phyloP scores from a whole-genome alignment of 2,888 invertebrate genomes.

The Drosophila quasianomalipes region DNA sequence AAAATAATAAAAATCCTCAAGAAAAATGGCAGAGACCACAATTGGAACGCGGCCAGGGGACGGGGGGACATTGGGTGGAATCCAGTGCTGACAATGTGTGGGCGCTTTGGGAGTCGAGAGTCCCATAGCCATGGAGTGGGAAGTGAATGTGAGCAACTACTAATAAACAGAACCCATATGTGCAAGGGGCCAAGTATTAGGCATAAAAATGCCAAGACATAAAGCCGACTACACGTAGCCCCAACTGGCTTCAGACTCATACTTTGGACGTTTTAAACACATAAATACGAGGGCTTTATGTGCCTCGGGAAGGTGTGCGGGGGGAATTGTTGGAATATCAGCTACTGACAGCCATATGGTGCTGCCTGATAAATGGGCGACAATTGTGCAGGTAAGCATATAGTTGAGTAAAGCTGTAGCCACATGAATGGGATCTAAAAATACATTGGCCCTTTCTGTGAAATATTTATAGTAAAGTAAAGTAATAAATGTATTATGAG shows the following conservation, averaged over 20 bases:
- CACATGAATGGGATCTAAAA: neutral
- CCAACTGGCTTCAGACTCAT: constrained; percentile 40
- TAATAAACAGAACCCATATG: constrained; percentile 70
- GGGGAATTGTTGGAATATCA: constrained; percentile 3
- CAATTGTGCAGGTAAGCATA: constrained; percentile 5
- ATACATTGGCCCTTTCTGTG: neutral
- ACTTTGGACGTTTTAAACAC: constrained; percentile 48
- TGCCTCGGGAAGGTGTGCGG: neutral
- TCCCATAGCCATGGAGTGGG: constrained; percentile 31
- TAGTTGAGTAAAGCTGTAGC: neutral
- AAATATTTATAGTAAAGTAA: neutral
- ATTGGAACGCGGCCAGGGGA: constrained; percentile 25
- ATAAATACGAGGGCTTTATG: constrained; percentile 58
- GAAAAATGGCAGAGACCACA: constrained; percentile 61
- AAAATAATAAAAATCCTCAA: constrained; percentile 64
- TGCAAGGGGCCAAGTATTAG: constrained; percentile 47
- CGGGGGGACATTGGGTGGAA: neutral
- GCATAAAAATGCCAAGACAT: constrained; percentile 68
- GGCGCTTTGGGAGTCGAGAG: constrained; percentile 24
- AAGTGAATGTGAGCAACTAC: constrained; percentile 43
- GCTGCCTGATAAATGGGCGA: constrained; percentile 11
- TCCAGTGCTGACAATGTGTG: constrained; percentile 18
- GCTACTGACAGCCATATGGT: constrained; percentile 25
- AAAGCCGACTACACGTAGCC: constrained; percentile 64
- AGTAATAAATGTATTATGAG: neutral